Conservation (phyloP, 2,888 invertebrate species). For the Monopis laevigella region DNA sequence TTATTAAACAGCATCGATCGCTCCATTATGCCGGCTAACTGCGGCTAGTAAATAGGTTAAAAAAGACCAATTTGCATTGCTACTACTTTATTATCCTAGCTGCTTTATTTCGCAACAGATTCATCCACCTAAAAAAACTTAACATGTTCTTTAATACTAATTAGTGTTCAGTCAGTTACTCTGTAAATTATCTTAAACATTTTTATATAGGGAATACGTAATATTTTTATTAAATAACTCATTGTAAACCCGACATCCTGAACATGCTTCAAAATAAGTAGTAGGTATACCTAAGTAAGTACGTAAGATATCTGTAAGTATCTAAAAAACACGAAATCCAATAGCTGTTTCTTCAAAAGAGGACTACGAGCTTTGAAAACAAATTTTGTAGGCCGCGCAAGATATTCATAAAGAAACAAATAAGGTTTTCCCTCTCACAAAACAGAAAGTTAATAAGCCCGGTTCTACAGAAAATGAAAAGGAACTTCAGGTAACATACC, state of each 20-base stretch:
- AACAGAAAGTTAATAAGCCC: constrained; percentile 14
- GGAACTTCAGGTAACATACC: constrained; percentile 12
- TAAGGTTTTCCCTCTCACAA: constrained; percentile 12
- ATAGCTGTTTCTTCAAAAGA: constrained; percentile 1
- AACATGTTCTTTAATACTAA: no score
- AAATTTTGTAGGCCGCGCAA: background rate
- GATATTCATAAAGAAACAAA: constrained; percentile 8
- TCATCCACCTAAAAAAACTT: no score
- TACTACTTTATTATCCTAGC: no score
- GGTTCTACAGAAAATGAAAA: constrained; percentile 8
- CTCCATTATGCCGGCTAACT: no score
- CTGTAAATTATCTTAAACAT: no score
- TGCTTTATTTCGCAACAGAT: no score
- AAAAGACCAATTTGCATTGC: no score
- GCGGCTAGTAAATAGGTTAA: no score
- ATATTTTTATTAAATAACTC: background rate
- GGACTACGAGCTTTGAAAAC: background rate
- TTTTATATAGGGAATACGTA: no score
- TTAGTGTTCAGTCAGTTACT: no score
- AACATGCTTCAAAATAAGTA: background rate
- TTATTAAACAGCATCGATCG: no score
- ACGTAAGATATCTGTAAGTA: background rate
- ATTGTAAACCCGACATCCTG: background rate
- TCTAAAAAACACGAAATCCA: background rate
- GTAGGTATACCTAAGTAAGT: no score